Evolutionary conservation across 2,888 invertebrate genomes (phyloP).

Genomic region (Drosophila lutescens): DNA sequence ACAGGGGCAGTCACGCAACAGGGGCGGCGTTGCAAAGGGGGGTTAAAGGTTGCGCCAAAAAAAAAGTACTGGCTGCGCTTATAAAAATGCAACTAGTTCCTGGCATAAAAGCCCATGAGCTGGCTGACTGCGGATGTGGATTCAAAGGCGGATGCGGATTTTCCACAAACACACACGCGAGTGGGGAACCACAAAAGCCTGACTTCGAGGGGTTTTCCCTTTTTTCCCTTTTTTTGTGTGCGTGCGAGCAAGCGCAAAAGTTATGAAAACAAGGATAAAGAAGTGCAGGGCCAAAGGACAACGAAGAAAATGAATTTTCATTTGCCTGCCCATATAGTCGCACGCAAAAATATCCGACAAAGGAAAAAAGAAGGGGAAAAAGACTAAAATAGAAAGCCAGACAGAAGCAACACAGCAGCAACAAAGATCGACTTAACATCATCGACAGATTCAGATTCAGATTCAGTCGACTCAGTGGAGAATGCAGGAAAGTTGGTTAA

Average conservation of each 20-base stretch:
- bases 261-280: conserved; percentile 57
- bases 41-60: conserved; percentile 32
- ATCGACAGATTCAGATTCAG: conserved; percentile 20
- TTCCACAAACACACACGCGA: conserved; percentile 17
- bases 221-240: conserved; percentile 7
- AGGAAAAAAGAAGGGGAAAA: conserved; percentile 2
- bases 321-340: conserved; percentile 6
- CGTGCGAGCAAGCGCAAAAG: conserved; percentile 51
- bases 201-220: conserved; percentile 13
- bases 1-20: conserved; percentile 62
- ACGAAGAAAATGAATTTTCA: conserved; percentile 45
- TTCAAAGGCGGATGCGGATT: conserved; percentile 43
- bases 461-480: conserved; percentile 6
- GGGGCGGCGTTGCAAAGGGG: background rate
- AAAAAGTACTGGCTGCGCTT: conserved; percentile 48
- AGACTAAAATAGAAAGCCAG: background rate
- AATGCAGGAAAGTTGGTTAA: background rate
- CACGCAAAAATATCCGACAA: conserved; percentile 41
- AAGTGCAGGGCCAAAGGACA: conserved; percentile 25
- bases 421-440: conserved; percentile 35
- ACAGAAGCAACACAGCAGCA: conserved; percentile 4
- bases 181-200: conserved; percentile 26
- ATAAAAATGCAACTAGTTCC: conserved; percentile 76
- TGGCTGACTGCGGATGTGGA: conserved; percentile 47
- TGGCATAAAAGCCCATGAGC: conserved; percentile 48